Base-by-base conservation (phyloP, 1,140 invertebrate species). In the Heliconius melpomene region DNA sequence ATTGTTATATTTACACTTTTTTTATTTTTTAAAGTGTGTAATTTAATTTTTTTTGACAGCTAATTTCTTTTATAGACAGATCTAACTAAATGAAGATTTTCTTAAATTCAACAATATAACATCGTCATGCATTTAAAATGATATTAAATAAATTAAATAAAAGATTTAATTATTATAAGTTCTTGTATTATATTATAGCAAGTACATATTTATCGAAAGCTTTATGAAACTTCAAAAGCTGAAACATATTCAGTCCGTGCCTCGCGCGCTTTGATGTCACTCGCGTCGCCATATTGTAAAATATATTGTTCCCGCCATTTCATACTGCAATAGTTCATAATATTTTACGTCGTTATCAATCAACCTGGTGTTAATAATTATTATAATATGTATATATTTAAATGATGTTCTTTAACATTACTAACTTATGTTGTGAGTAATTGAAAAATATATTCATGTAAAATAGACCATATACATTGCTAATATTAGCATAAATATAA, bases 171-270 rank as follows among this genome's bases (percentile, higher is more conserved):
- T 9, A 57, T n/a, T 23, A 54, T 18, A 54, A 20, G 20, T n/a
- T 8, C 9, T 66, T 26, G 23, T 13, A 66, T 23, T 13, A 36
- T 29, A 72, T n/a, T 72, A 72, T 32, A 36, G 3, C 32, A 32
- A 71, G 5, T 20, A 36, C 36, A 2, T 72, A 6, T 36, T 16
- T 46, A 46, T 0, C 7, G 23, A 74, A 74, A 74, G 57, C 79
- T 77, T 73, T 74, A 50, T 76, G n/a, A 77, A 77, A 77, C 60
- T 80, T 79, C 79, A 81, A 83, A 81, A 57, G 74, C 80, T 81
- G 79, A 83, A 83, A 83, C 50, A 78, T 80, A 84, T 86, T 87
- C 84, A 92, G 90, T 93, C 79, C 66, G 85, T 85, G 85, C 83
- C 78, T 72, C 85, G 89, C 85, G 83, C 87, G 84, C 89, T 87